Conservation (phyloP, 2,888 invertebrate species). For the Timandra comae region DNA sequence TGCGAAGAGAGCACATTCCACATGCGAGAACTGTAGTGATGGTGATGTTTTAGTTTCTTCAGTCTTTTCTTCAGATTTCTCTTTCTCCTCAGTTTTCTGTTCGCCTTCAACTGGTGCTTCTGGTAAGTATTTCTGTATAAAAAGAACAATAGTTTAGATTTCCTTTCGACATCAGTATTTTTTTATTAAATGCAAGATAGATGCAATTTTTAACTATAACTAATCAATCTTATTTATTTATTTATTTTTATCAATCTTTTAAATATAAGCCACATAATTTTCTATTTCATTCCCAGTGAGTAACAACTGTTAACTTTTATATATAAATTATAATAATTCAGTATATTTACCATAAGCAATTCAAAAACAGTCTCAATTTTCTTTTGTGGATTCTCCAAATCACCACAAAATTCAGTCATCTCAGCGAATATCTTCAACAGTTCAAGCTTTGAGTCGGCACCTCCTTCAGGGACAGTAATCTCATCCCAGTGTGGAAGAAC, state of each 20-base stretch:
- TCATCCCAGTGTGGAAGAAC: slow-evolving; percentile 85
- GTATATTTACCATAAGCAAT: slow-evolving; percentile 86
- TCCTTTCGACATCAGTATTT: no score
- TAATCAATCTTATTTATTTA: no score
- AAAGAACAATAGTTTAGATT: no score
- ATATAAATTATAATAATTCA: no score
- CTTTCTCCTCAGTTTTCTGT: slow-evolving; percentile 72
- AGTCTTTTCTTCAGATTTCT: slow-evolving; percentile 43
- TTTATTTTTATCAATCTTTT: no score
- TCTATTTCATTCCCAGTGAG: no score
- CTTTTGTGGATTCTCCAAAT: slow-evolving; percentile 83
- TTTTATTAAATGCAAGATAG: no score
- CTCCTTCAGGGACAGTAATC: slow-evolving; percentile 77
- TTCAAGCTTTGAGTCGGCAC: slow-evolving; percentile 82
- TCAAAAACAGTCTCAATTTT: slow-evolving; percentile 87
- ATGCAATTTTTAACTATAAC: no score
- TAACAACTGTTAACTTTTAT: no score
- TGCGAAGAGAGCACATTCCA: slow-evolving; percentile 91
- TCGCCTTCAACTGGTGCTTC: slow-evolving; percentile 83
- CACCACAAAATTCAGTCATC: slow-evolving; percentile 85
- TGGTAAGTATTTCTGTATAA: slow-evolving; percentile 87
- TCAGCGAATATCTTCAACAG: slow-evolving; percentile 92
- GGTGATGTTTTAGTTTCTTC: slow-evolving; percentile 78
- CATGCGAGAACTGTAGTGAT: slow-evolving; percentile 93
- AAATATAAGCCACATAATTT: no score